Base-by-base conservation (phyloP, 1,140 invertebrate species). In the Pogonomyrmex barbatus region DNA sequence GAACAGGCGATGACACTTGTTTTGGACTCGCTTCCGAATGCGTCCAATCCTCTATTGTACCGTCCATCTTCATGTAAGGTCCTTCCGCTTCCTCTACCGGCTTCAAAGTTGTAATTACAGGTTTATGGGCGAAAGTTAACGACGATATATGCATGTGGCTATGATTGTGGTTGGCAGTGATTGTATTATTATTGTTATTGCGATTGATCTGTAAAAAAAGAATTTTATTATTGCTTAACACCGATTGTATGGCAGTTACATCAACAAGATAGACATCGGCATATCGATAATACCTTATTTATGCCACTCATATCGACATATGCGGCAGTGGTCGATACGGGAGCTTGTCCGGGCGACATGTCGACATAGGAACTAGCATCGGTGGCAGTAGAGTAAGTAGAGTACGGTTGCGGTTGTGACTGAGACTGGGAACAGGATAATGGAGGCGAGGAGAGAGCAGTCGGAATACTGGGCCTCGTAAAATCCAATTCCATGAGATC, bases 401-500 rank as follows among this genome's bases (percentile, higher is more conserved):
- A 93, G 86, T 93, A 94, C 67, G 93, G 92, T 79, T 93, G 91
- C 47, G 92, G 89, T 39, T 91, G 90, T 58, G 91, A 91, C 84
- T 93, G 93, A 4, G 92, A 91, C 76, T 93, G 93, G 6, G 92
- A 92, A 52, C 91, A 94, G 9, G 93, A 93, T 63, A 92, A 93
- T 12, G 92, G 92, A 1, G 93, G 92, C 58, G 93, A 94, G 45
- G 93, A 91, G 12, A 93, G 70, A 6, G 91, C 91, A 2, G 91
- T 92, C 12, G 92, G 88, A 77, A 90, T 84, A 87, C 93, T 95
- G 14, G 95, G 95, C 90, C 95, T 95, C 0, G 96, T 96, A 91
- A 98, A 98, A 93, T 98, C 97, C 77, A 98, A 96, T 94, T 97
- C 97, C 97, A 98, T 97, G 62, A 97, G 95, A 94, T 98, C 97